Evolutionary conservation across 1,140 invertebrate species (phyloP), one percentile per base, ranked within the genome.

Genomic region (Papilio polyxenes): DNA sequence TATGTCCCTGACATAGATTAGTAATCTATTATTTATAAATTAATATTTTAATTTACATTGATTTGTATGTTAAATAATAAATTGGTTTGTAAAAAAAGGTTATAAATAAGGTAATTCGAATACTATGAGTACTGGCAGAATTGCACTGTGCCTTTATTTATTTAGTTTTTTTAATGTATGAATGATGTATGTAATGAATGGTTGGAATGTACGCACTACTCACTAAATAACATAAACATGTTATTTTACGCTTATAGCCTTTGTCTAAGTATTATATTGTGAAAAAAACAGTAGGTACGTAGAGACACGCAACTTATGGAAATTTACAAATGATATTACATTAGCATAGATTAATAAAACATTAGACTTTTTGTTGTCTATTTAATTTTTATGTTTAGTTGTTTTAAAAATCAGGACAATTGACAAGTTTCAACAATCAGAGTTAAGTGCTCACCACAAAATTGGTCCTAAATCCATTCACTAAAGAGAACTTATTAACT

Each of bases 201-300:
- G n/a, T 11, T 65, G 62, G 62, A 65, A 65, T 65, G 23, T 65
- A 65, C 62, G 23, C 23, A 65, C 2, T 62, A 62, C 20, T 31
- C 23, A 65, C 23, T 31, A 65, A 65, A 65, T 31, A 65, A 65
- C 62, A 31, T 31, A 65, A 65, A 65, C 62, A 65, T 65, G 62
- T 65, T 65, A 7, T 72, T 72, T 72, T 72, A 72, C 65, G 31
- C 23, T 15, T 72, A 13, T 9, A 3, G 3, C 65, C 11, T 72
- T 72, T 72, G 65, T 72, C 20, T 65, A 37, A 37, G 9, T 23
- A 72, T 72, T 37, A 40, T 69, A 69, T 15, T 31, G 40, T 40
- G 65, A 72, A 31, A 65, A 62, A n/a, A 62, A 62, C 10, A 9
- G 11, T 31, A 13, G 23, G 13, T 15, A 37, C 13, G 65, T 37